A percentile compares a stretch with the other conserved stretches of the same genome.
Conservation (phyloP, 2,113 vertebrate species). For the Charina bottae region DNA sequence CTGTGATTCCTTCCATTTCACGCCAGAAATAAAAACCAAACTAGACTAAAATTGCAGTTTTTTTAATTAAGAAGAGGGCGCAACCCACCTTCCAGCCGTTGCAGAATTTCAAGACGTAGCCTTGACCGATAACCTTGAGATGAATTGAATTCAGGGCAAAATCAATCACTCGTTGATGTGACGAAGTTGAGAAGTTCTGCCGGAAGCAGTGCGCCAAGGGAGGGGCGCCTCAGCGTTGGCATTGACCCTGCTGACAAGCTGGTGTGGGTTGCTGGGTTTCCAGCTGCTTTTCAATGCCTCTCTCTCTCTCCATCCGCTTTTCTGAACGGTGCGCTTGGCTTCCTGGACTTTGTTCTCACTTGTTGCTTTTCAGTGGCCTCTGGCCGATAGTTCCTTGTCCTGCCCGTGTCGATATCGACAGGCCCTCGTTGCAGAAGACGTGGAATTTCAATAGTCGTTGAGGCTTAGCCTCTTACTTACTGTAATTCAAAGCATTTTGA, state of each 20-base stretch:
- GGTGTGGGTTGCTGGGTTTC: background rate
- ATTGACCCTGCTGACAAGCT: background rate
- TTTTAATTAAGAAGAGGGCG: background rate
- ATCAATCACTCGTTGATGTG: rapidly evolving
- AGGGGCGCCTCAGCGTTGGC: rapidly evolving
- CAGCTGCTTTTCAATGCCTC: rapidly evolving
- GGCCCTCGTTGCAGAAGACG: background rate
- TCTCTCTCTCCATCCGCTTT: background rate
- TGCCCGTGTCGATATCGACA: background rate
- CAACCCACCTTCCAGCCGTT: background rate
- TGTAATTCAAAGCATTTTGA: background rate
- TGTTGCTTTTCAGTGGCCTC: background rate
- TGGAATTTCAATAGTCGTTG: background rate
- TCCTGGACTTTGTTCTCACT: background rate
- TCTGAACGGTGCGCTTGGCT: too few species aligned
- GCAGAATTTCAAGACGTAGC: rapidly evolving
- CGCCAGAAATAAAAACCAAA: too few species aligned
- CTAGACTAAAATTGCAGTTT: background rate
- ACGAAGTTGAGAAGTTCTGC: background rate
- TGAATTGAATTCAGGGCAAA: rapidly evolving
- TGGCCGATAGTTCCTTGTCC: background rate
- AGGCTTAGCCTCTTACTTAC: background rate
- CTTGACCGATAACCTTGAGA: background rate
- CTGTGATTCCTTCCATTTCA: background rate
- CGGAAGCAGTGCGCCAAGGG: background rate